phyloP scores from a whole-genome alignment of 2,113 vertebrate genomes.

The Laticauda laticaudata region DNA sequence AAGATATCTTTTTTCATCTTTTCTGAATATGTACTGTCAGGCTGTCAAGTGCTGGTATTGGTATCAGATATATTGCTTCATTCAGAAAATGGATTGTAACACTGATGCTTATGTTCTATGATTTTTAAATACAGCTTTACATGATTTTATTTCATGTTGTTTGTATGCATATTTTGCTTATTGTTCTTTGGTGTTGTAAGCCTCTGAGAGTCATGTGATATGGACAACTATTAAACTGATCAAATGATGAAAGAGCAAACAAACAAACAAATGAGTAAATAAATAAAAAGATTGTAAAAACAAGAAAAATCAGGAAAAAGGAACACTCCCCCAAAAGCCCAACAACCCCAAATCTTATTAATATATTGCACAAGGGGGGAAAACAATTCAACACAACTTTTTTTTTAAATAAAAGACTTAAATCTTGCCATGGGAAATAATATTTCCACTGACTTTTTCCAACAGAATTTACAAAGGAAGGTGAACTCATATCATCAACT shows the following conservation, averaged over 20 bases:
- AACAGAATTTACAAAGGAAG: neutral
- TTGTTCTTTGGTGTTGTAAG: neutral
- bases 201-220: neutral
- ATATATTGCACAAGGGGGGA: neutral
- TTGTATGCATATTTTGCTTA: neutral
- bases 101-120: neutral
- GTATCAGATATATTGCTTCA: neutral
- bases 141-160: neutral
- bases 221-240: neutral
- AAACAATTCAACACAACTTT: neutral
- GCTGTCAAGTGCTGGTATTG: neutral
- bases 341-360: neutral
- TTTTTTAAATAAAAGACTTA: neutral
- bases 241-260: neutral
- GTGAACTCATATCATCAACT: neutral
- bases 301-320: neutral
- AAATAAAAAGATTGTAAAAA: neutral
- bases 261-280: neutral
- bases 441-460: neutral
- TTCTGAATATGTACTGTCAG: neutral
- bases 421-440: neutral
- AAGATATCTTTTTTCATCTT: neutral
- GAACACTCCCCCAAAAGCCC: neutral
- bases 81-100: neutral
- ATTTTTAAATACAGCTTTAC: neutral